Percentiles rank a stretch among this genome's conserved stretches.
Conservation (phyloP, 2,888 invertebrate species). For the Scaptomyza tumidula region DNA sequence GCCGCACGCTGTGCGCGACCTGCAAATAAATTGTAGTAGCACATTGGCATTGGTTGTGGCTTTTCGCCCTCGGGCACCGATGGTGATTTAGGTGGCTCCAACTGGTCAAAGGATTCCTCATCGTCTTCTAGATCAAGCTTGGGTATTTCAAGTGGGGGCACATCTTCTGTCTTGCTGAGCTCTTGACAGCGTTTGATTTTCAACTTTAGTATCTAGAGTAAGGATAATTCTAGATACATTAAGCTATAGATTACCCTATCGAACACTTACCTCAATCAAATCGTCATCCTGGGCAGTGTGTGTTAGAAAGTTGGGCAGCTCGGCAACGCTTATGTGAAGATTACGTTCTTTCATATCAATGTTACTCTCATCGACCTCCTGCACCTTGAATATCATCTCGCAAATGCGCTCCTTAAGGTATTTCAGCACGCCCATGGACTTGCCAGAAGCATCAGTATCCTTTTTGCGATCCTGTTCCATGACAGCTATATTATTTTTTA, state of each 20-base stretch:
- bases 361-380: conserved; percentile 83
- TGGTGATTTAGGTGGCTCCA: conserved; percentile 77
- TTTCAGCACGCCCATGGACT: conserved; percentile 79
- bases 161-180: conserved; percentile 69
- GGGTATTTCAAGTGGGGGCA: conserved; percentile 63
- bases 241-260: neutral
- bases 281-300: conserved; percentile 81
- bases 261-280: conserved; percentile 74
- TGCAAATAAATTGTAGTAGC: conserved; percentile 83
- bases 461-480: conserved; percentile 85
- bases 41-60: conserved; percentile 83
- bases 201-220: conserved; percentile 78
- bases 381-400: conserved; percentile 84
- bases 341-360: conserved; percentile 74
- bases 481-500: conserved; percentile 87
- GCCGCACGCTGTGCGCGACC: conserved; percentile 83
- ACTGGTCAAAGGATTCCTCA: conserved; percentile 71
- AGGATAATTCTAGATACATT: neutral
- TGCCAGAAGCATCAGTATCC: conserved; percentile 82
- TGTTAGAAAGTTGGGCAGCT: conserved; percentile 79
- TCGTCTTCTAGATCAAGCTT: conserved; percentile 74
- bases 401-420: conserved; percentile 82
- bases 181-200: conserved; percentile 81
- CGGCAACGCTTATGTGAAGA: conserved; percentile 70
- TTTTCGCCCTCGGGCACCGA: conserved; percentile 79